Conservation (phyloP, 2,888 invertebrate species). For the Caenorhabditis doughertyi region DNA sequence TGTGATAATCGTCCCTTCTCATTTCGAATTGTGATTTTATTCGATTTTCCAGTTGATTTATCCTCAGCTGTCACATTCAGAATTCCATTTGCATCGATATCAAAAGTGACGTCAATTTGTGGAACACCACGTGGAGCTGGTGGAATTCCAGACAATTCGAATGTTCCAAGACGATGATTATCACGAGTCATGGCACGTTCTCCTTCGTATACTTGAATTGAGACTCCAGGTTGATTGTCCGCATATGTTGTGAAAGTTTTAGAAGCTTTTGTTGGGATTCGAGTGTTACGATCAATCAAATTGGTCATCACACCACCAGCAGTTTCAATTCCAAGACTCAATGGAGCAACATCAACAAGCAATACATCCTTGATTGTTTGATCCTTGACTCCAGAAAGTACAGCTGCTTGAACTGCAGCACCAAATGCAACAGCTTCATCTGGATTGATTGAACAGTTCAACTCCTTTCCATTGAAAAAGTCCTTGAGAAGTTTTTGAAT, state of each 20-base stretch:
- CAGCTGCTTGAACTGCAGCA: slow-evolving; percentile 84
- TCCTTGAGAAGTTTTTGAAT: slow-evolving; percentile 88
- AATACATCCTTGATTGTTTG: slow-evolving; percentile 83
- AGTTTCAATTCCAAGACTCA: slow-evolving; percentile 93
- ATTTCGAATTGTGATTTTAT: slow-evolving; percentile 79
- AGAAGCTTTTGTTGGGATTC: slow-evolving; percentile 83
- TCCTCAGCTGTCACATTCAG: slow-evolving; percentile 79
- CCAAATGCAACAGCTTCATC: slow-evolving; percentile 98
- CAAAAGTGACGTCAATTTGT: slow-evolving; percentile 85
- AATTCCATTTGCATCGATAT: slow-evolving; percentile 83
- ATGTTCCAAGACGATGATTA: slow-evolving; percentile 83
- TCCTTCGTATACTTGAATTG: slow-evolving; percentile 89
- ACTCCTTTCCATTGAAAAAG: slow-evolving; percentile 86
- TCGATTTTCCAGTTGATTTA: slow-evolving; percentile 84
- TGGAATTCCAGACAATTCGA: slow-evolving; percentile 83
- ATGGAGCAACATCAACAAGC: slow-evolving; percentile 92
- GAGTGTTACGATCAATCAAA: slow-evolving; percentile 84
- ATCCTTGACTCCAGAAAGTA: slow-evolving; percentile 64
- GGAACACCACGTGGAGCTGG: slow-evolving; percentile 81
- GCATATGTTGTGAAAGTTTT: slow-evolving; percentile 91
- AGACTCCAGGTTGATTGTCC: slow-evolving; percentile 93
- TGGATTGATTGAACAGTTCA: slow-evolving; percentile 95
- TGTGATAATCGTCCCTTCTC: slow-evolving; percentile 91
- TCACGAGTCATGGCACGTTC: slow-evolving; percentile 84
- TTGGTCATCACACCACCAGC: slow-evolving; percentile 96